A percentile compares a stretch with the other conserved stretches of the same genome.
Evolutionary conservation across 2,888 invertebrate genomes (phyloP).

Genomic region (Bugulina stolonifera): DNA sequence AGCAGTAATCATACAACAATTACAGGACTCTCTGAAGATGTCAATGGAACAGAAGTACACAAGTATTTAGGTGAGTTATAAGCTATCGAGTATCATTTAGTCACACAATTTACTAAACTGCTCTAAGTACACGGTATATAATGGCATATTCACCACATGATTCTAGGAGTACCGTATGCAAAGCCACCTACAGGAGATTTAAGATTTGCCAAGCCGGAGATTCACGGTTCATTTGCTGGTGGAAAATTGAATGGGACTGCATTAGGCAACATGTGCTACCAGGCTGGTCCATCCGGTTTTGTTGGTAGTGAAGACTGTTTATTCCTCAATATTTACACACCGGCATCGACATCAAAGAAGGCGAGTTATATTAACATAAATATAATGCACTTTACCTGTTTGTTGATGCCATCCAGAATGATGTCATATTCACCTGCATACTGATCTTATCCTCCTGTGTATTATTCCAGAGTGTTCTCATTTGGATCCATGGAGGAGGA

Average conservation of each 20-base stretch:
- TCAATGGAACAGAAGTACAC: background rate
- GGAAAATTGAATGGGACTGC: background rate
- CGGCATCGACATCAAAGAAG: conserved; percentile 3
- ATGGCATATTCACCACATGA: too few relatives aligned
- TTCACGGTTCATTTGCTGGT: background rate
- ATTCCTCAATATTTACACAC: conserved; percentile 29
- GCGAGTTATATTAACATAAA: background rate
- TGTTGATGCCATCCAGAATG: too few relatives aligned
- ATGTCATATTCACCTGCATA: too few relatives aligned
- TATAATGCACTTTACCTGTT: background rate
- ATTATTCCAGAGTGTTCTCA: conserved; percentile 26
- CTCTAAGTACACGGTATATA: too few relatives aligned
- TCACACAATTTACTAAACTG: too few relatives aligned
- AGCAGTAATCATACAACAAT: too few relatives aligned
- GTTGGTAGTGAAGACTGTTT: conserved; percentile 30
- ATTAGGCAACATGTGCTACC: conserved; percentile 25
- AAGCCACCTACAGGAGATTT: conserved; percentile 27
- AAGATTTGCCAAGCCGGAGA: conserved; percentile 27
- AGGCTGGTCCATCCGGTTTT: background rate
- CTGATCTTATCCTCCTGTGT: too few relatives aligned
- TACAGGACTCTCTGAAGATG: background rate
- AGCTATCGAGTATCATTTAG: background rate
- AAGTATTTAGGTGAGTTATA: background rate
- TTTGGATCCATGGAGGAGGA: conserved; percentile 29
- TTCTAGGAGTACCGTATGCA: conserved; percentile 28